Conservation (phyloP, 2,888 invertebrate genomes). For the Ophion ventricosus region DNA sequence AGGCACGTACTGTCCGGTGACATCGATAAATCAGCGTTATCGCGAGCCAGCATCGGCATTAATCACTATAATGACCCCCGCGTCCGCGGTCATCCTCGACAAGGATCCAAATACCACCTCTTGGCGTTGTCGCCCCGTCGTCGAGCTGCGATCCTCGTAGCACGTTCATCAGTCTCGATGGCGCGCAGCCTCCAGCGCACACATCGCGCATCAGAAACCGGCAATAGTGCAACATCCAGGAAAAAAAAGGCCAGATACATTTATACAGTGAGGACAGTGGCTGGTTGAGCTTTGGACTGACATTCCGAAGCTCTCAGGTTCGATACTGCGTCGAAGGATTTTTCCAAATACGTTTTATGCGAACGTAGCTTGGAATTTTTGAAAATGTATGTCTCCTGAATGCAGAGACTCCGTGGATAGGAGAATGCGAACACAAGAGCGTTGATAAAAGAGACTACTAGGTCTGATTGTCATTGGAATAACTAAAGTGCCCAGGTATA, state of each 20-base stretch:
- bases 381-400: background rate
- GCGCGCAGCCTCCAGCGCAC: constrained; percentile 34
- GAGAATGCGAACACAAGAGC: too few species aligned
- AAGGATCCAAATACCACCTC: constrained; percentile 78
- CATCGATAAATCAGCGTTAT: constrained; percentile 83
- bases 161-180: constrained; percentile 56
- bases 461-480: too few species aligned
- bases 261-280: background rate
- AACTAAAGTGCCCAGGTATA: too few species aligned
- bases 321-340: constrained; percentile 57
- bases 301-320: background rate
- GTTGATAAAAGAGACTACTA: too few species aligned
- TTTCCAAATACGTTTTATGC: background rate
- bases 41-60: constrained; percentile 81
- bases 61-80: constrained; percentile 82
- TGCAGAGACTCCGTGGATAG: too few species aligned
- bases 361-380: background rate
- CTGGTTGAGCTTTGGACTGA: background rate
- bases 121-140: constrained; percentile 37
- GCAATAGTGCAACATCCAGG: constrained; percentile 16
- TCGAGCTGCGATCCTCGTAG: constrained; percentile 51
- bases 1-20: constrained; percentile 74
- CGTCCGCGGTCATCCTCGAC: constrained; percentile 72
- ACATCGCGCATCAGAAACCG: constrained; percentile 31
- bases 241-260: constrained; percentile 1